Evolutionary conservation across 30 jellyfish, hydroid and myxozoan species (phyloP).

Genomic region (Aurelia aurita): DNA sequence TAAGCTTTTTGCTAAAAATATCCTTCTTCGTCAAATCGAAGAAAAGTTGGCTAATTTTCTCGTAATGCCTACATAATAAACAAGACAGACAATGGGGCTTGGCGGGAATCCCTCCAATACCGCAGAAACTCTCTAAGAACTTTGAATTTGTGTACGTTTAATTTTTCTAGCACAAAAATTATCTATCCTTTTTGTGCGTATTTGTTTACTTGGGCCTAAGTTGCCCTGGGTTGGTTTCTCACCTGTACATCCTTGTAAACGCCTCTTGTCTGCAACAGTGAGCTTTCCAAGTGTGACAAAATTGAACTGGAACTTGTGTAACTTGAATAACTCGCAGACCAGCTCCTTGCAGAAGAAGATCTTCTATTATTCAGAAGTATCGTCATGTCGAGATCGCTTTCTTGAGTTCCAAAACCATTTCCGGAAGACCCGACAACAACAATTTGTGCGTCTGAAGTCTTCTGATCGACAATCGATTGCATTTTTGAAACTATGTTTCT

Average conservation of each 20-base stretch:
- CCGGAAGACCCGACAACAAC: conserved; percentile 44
- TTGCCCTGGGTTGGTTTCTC: too few relatives aligned
- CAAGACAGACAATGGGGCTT: too few relatives aligned
- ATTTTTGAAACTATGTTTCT: neutral
- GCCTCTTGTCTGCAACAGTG: neutral
- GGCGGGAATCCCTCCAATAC: too few relatives aligned
- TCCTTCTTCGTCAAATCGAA: too few relatives aligned
- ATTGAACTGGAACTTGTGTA: neutral
- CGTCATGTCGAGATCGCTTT: conserved; percentile 52
- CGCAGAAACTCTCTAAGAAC: too few relatives aligned
- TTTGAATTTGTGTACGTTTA: too few relatives aligned
- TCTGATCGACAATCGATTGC: conserved; percentile 14
- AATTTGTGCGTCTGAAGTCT: conserved; percentile 10
- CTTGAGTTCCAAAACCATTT: conserved; percentile 37
- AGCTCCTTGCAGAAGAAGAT: neutral
- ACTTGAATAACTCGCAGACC: neutral
- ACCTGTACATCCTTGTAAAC: neutral
- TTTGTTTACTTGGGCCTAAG: too few relatives aligned
- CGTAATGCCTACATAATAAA: too few relatives aligned
- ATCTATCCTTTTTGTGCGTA: too few relatives aligned
- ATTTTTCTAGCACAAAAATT: too few relatives aligned
- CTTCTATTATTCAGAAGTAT: neutral
- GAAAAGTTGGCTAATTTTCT: too few relatives aligned
- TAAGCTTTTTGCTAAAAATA: too few relatives aligned
- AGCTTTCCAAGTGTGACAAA: neutral